These are phyloP conservation scores for Heliconius sara DNA, from an alignment of 2,888 invertebrate genomes.

Conservation along the genomic window DNA sequence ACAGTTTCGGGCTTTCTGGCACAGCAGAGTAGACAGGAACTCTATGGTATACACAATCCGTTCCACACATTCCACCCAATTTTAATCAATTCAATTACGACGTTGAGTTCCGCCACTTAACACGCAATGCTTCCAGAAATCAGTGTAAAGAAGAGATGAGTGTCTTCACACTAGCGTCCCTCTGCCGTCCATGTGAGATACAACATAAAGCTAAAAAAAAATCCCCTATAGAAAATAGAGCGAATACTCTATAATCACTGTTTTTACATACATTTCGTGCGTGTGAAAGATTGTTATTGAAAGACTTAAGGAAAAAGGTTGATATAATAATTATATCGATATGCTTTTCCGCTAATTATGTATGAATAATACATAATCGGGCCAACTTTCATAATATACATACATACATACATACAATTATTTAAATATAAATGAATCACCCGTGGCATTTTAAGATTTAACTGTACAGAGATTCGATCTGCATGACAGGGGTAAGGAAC, in stretches of 20 bases:
- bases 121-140: too few species aligned
- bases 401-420: constrained; percentile 34
- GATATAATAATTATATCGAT: neutral
- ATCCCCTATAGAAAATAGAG: neutral
- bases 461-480: constrained; percentile 52
- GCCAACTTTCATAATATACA: constrained; percentile 42
- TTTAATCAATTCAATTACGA: too few species aligned
- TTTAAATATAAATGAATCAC: constrained; percentile 48
- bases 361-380: constrained; percentile 34
- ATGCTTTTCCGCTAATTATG: constrained; percentile 3
- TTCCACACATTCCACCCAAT: too few species aligned
- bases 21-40: too few species aligned
- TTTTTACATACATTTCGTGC: too few species aligned
- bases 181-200: too few species aligned
- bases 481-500: constrained; percentile 42
- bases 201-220: too few species aligned
- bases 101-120: too few species aligned
- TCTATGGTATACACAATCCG: too few species aligned
- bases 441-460: constrained; percentile 50
- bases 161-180: too few species aligned
- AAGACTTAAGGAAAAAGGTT: constrained; percentile 1
- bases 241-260: neutral
- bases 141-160: too few species aligned
- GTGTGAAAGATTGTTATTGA: neutral
- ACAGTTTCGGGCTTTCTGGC: too few species aligned